These are phyloP conservation scores for Chamaetylas fuelleborni DNA, from an alignment of 2,113 vertebrate species.

Conservation along the genomic window DNA sequence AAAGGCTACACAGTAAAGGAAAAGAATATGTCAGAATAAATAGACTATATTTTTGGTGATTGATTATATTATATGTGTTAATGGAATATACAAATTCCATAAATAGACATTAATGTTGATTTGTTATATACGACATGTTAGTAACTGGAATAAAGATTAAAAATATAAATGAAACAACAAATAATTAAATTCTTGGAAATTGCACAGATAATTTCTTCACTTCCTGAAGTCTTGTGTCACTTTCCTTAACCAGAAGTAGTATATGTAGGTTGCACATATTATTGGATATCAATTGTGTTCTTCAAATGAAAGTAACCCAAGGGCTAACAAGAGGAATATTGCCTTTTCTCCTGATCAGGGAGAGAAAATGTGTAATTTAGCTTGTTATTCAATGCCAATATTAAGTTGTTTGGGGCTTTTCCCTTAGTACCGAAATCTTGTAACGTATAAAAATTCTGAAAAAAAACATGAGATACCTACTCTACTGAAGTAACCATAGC, in stretches of 20 bases:
- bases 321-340: neutral
- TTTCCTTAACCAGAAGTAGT: neutral
- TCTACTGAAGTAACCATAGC: neutral
- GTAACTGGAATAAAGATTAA: neutral
- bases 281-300: neutral
- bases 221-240: neutral
- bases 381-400: neutral
- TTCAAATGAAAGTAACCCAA: neutral
- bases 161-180: neutral
- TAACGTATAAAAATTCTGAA: neutral
- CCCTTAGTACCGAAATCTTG: neutral
- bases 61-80: neutral
- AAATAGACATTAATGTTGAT: conserved; percentile 13
- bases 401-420: neutral
- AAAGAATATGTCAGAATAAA: neutral
- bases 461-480: neutral
- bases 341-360: neutral
- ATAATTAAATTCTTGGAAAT: neutral
- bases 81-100: conserved; percentile 26
- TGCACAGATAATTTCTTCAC: neutral
- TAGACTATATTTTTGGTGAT: neutral
- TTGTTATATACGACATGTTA: neutral
- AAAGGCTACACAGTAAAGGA: neutral
- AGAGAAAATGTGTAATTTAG: neutral
- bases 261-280: neutral